Percentiles rank a stretch among this genome's conserved stretches.
phyloP scores from a whole-genome alignment of 1,140 invertebrate species.

The Drosophila nebulosa region DNA sequence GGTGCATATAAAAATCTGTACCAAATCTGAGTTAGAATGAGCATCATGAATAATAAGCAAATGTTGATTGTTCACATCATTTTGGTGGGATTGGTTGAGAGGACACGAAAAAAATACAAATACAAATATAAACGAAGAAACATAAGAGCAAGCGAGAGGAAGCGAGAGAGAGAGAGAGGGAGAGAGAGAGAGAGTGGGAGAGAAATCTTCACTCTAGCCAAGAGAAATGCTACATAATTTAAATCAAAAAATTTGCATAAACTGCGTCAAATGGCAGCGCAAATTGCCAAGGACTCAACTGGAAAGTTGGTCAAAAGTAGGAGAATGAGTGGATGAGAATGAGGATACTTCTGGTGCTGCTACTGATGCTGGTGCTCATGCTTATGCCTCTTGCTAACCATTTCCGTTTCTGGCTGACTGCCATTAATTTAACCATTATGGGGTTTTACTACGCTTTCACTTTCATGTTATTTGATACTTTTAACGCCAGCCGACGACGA shows the following conservation, averaged over 20 bases:
- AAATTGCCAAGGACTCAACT: slow-evolving; percentile 32
- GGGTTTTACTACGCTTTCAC: slow-evolving; percentile 66
- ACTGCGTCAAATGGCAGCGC: slow-evolving; percentile 52
- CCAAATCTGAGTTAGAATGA: slow-evolving; percentile 44
- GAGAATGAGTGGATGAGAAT: background rate
- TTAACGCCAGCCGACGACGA: slow-evolving; percentile 34
- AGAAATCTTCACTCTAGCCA: background rate
- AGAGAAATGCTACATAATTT: slow-evolving; percentile 43
- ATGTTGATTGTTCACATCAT: slow-evolving; percentile 54
- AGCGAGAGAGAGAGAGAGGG: background rate
- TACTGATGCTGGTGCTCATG: background rate
- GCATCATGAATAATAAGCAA: slow-evolving; percentile 73
- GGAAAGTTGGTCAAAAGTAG: slow-evolving; percentile 1
- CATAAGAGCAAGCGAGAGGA: background rate
- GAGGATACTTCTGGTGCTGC: background rate
- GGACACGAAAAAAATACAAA: background rate
- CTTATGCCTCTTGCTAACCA: background rate
- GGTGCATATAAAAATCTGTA: slow-evolving; percentile 63
- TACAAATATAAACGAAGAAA: background rate
- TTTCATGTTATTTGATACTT: slow-evolving; percentile 76
- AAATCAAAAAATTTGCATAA: slow-evolving; percentile 65
- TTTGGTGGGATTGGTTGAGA: slow-evolving; percentile 1
- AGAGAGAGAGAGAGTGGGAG: background rate
- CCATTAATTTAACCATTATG: slow-evolving; percentile 75
- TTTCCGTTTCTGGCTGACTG: slow-evolving; percentile 31